These are phyloP conservation scores for Perca fluviatilis DNA, from an alignment of 2,113 vertebrate genomes.

Conservation along the genomic window DNA sequence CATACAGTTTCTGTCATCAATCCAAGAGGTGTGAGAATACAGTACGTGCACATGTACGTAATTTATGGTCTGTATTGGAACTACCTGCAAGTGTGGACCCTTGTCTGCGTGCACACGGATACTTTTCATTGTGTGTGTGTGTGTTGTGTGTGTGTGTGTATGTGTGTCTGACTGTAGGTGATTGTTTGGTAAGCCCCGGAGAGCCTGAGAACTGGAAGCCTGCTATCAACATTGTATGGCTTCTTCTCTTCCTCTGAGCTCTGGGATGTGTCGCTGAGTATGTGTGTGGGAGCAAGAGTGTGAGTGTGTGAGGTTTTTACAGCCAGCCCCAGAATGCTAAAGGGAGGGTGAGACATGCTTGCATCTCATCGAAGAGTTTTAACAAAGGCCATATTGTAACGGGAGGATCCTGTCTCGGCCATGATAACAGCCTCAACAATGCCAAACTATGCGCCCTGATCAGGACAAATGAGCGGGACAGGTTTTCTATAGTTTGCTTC, in stretches of 20 bases:
- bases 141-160: conserved; percentile 8
- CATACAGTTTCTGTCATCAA: conserved; percentile 29
- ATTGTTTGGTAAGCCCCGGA: conserved; percentile 39
- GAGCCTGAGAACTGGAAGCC: conserved; percentile 33
- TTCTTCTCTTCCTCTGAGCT: conserved; percentile 61
- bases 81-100: conserved; percentile 4
- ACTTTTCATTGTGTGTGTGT: background rate
- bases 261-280: conserved; percentile 26
- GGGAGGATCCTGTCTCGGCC: conserved; percentile 51
- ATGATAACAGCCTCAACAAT: conserved; percentile 72
- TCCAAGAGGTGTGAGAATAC: conserved; percentile 15
- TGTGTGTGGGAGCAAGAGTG: background rate
- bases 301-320: conserved; percentile 32
- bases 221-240: conserved; percentile 67
- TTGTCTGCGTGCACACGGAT: background rate
- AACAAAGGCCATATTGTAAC: conserved; percentile 66
- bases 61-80: conserved; percentile 26
- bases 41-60: conserved; percentile 17
- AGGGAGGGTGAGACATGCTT: conserved; percentile 55
- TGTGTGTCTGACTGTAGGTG: conserved; percentile 24
- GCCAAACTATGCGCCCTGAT: conserved; percentile 27
- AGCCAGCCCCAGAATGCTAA: conserved; percentile 31
- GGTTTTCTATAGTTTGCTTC: conserved; percentile 43
- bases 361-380: conserved; percentile 36
- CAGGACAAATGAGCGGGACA: conserved; percentile 40